These are phyloP conservation scores for Xenops minutus DNA, from an alignment of 2,797 vertebrate species.

Conservation along the genomic window DNA sequence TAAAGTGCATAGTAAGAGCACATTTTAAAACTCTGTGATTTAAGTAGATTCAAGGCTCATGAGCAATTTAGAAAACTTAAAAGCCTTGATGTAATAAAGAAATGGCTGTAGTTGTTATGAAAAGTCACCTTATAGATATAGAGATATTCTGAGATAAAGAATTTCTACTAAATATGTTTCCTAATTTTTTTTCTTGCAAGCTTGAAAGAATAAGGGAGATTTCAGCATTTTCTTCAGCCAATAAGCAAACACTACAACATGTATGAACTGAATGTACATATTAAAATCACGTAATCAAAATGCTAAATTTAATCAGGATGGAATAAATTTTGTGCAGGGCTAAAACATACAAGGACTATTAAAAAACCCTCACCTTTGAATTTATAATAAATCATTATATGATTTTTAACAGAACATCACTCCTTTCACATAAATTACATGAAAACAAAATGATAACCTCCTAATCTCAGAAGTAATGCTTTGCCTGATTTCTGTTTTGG, in stretches of 20 bases:
- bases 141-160: background rate
- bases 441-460: background rate
- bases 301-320: background rate
- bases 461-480: background rate
- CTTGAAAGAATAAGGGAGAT: background rate
- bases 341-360: background rate
- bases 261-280: background rate
- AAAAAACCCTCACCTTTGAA: background rate
- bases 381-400: background rate
- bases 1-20: background rate
- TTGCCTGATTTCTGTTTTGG: background rate
- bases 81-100: background rate
- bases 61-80: background rate
- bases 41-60: background rate
- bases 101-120: background rate
- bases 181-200: background rate
- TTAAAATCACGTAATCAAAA: background rate
- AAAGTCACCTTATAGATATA: background rate
- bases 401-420: accelerated
- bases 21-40: background rate
- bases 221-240: background rate
- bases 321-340: background rate
- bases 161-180: background rate
- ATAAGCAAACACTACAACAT: background rate
- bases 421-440: background rate